phyloP scores from a whole-genome alignment of 2,888 invertebrate genomes.

The Drosophila kambysellisi region DNA sequence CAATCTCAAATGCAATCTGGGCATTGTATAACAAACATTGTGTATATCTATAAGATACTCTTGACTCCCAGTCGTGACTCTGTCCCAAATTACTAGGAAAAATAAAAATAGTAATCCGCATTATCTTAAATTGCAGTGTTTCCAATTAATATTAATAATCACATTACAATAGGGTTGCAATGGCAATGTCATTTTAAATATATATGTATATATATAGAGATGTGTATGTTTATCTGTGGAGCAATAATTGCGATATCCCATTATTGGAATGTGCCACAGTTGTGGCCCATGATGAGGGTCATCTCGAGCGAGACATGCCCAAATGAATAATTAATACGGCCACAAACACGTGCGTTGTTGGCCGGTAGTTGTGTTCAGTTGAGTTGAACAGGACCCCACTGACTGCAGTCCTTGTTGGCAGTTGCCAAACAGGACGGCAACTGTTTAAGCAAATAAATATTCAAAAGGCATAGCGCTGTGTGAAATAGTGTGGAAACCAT shows the following conservation, averaged over 20 bases:
- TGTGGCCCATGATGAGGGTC: slow-evolving; percentile 49
- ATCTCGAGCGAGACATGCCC: slow-evolving; percentile 37
- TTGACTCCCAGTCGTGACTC: slow-evolving; percentile 25
- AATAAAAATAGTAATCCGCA: not conserved
- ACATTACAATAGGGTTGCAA: slow-evolving; percentile 33
- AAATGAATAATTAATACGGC: slow-evolving; percentile 72
- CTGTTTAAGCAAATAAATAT: slow-evolving; percentile 66
- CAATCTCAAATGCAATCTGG: not conserved
- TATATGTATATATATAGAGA: not conserved
- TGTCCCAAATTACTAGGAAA: not conserved
- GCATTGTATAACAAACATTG: no score
- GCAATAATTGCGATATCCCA: slow-evolving; percentile 58
- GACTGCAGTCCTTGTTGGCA: slow-evolving; percentile 14
- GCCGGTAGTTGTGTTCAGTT: slow-evolving; percentile 32
- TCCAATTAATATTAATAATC: slow-evolving; percentile 46
- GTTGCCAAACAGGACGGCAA: slow-evolving; percentile 29
- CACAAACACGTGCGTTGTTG: slow-evolving; percentile 41
- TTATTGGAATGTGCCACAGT: slow-evolving; percentile 63
- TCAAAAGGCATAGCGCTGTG: slow-evolving; percentile 59
- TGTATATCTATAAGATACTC: not conserved
- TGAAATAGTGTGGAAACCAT: slow-evolving; percentile 2
- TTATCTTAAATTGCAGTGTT: not conserved
- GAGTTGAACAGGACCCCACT: slow-evolving; percentile 15
- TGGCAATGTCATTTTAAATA: slow-evolving; percentile 49
- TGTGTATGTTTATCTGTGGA: slow-evolving; percentile 34